Evolutionary conservation across 1,140 invertebrate species (phyloP).

Genomic region (Euura lappo): DNA sequence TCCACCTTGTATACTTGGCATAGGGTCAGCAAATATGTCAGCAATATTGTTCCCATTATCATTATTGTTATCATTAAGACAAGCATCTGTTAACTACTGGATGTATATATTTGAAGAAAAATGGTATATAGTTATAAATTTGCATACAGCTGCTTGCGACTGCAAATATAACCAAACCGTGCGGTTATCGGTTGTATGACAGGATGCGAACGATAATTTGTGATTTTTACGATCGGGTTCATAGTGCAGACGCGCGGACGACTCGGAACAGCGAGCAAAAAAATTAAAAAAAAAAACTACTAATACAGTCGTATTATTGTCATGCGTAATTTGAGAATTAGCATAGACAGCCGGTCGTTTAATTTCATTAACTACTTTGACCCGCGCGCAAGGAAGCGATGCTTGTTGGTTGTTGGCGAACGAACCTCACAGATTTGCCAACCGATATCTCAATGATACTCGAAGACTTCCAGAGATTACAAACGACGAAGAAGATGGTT

Average conservation of each 20-base stretch:
- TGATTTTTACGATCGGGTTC: slow-evolving; percentile 24
- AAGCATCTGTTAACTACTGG: no score
- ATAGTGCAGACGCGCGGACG: slow-evolving; percentile 9
- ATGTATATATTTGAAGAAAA: no score
- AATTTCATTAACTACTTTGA: slow-evolving; percentile 1
- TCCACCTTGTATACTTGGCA: no score
- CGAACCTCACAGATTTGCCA: background rate
- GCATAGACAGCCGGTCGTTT: slow-evolving; percentile 1
- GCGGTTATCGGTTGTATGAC: no score
- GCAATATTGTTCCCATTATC: no score
- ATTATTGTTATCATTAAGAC: no score
- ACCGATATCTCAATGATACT: slow-evolving; percentile 1
- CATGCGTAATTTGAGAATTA: slow-evolving; percentile 3
- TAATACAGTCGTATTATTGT: background rate
- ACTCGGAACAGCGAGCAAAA: no score
- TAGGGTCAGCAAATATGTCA: no score
- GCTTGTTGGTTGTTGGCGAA: no score
- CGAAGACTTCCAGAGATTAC: background rate
- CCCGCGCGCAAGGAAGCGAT: background rate
- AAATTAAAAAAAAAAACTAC: background rate
- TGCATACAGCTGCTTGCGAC: slow-evolving; percentile 20
- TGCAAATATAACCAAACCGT: no score
- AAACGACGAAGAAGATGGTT: background rate
- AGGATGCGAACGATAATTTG: slow-evolving; percentile 10
- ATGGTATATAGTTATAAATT: background rate